Evolutionary conservation across 2,113 vertebrate species (phyloP), one percentile per base, ranked within the genome.

Genomic region (Aptenodytes forsteri): DNA sequence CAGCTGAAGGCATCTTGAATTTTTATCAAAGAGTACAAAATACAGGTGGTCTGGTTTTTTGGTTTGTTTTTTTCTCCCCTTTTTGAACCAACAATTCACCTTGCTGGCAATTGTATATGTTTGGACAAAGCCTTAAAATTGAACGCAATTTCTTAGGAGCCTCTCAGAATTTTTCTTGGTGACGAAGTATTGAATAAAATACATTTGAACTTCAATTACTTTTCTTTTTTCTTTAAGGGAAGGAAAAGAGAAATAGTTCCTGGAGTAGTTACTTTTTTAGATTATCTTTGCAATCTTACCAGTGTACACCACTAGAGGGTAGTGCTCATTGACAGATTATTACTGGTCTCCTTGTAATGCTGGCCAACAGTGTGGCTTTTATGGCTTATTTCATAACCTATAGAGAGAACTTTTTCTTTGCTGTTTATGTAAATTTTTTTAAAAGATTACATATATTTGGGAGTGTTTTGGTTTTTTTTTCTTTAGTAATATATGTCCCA

Each of bases 281-380:
- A 38, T 56, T 6, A 7, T 16, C 10, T 26, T 64, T 49, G 38
- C 34, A 23, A 27, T n/a, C 5, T 76, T 96, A 84, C 77, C 93
- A 36, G 18, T 44, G 19, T 61, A 5, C 5, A 80, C 96, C 96
- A 83, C 93, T 90, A 96, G 96, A 94, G 91, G 96, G 96, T 72
- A 87, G 87, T 97, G 85, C 91, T 80, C 75, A 27, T 62, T 94
- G 82, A 40, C 36, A 55, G 50, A 73, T 90, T 27, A 0, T 66
- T 72, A 3, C 34, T 66, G n/a, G 5, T 52, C 7, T 62, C 10
- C 3, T 50, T 75, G 21, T 25, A 44, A n/a, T 19, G 16, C 55
- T 92, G 42, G 5, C 44, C 49, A 40, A 0, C 30, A 26, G 4
- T 3, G 23, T 67, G 36, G 40, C 12, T 69, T 42, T 42, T 56